Evolutionary conservation across 2,888 invertebrate species (phyloP), one percentile per base, ranked within the genome.

Genomic region (Nephrotoma guestfalica): DNA sequence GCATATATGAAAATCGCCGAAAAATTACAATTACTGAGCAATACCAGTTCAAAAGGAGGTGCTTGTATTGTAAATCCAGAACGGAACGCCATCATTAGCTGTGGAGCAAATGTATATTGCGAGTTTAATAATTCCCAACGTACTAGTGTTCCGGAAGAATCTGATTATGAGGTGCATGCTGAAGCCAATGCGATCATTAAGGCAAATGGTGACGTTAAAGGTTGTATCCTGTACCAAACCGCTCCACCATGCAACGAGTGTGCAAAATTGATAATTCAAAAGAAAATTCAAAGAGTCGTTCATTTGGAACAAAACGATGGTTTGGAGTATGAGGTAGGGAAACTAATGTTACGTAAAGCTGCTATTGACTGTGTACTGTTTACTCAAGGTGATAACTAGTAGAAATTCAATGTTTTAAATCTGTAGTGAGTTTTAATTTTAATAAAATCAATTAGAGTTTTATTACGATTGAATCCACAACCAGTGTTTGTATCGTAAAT

Each of bases 181-280:
- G 99, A 99, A 93, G 94, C 98, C 92, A 99, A 99, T 92, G 99
- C 99, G 0, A 96, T 99, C 88, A 89, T 99, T n/a, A 97, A 96
- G 90, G 98, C 97, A 90, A 93, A 94, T 0, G 93, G 94, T 0
- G 94, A 96, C 92, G 93, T 98, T 0, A 94, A 94, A 88, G 94
- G 94, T 88, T 97, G 97, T 89, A 94, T 94, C 0, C 94, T 99
- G 0, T 99, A 97, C 90, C 97, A 98, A 0, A 96, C 95, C 0
- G 91, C 98, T 18, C 99, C 99, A 91, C 99, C 99, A 0, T 99
- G 99, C 91, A 98, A 99, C 90, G 98, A 99, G 91, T 99, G 99
- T 92, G 97, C 99, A 0, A 99, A 99, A 91, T 93, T 98, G 45
- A 97, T 99, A 43, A 97, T 99, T 88, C 99, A 99, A 90, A 95